Conservation (phyloP, 2,888 invertebrate species). For the Metallyticus violacea region DNA sequence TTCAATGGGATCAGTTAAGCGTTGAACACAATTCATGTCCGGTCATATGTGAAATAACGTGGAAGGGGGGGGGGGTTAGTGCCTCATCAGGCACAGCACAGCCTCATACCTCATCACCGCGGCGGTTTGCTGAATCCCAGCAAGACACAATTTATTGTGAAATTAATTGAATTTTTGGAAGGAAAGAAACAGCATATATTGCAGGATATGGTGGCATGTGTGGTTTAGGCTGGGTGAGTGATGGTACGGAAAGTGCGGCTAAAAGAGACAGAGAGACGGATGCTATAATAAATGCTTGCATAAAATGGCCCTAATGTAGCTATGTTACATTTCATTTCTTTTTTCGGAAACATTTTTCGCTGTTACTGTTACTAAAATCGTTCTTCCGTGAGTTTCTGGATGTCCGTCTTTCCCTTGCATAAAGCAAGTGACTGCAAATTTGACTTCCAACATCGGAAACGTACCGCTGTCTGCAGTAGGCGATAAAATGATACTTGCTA, state of each 20-base stretch:
- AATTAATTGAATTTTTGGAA: constrained; percentile 34
- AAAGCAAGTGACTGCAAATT: too few species aligned
- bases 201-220: constrained; percentile 16
- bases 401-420: too few species aligned
- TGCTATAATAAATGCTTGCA: background rate
- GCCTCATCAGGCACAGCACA: constrained; percentile 15
- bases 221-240: background rate
- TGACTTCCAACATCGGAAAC: too few species aligned
- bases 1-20: constrained; percentile 61
- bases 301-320: background rate
- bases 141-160: constrained; percentile 31
- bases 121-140: constrained; percentile 18
- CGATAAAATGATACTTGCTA: too few species aligned
- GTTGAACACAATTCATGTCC: constrained; percentile 62
- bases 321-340: background rate
- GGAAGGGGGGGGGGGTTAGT: constrained; percentile 22
- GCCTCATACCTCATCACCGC: constrained; percentile 17
- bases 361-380: background rate
- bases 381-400: background rate
- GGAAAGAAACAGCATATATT: constrained; percentile 19
- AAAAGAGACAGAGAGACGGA: background rate
- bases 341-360: background rate
- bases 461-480: too few species aligned
- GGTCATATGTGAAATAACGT: constrained; percentile 61
- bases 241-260: background rate